These are phyloP conservation scores for Diacarnus erythraeanus DNA, from an alignment of 37 sponge, comb jelly and placozoan genomes.

Conservation along the genomic window DNA sequence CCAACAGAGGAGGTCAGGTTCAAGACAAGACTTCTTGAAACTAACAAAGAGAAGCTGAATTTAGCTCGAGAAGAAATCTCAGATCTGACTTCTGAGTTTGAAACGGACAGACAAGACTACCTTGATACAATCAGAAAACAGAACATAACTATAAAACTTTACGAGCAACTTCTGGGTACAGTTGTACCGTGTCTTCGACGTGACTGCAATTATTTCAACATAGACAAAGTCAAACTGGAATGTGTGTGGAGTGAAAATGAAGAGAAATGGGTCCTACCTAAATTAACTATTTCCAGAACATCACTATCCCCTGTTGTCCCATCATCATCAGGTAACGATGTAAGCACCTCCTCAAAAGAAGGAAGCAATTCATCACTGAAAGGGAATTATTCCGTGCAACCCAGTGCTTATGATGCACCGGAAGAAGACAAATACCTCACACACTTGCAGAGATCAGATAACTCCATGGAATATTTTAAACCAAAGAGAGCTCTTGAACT, in stretches of 20 bases:
- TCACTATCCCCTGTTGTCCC: slow-evolving; percentile 21
- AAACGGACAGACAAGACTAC: slow-evolving; percentile 82
- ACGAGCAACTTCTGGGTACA: slow-evolving; percentile 70
- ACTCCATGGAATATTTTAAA: slow-evolving; percentile 71
- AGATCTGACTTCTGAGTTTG: slow-evolving; percentile 88
- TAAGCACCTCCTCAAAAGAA: background rate
- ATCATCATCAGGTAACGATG: background rate
- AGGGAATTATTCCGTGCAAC: background rate
- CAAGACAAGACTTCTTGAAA: slow-evolving; percentile 56
- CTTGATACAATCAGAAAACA: slow-evolving; percentile 89
- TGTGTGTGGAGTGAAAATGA: slow-evolving; percentile 71
- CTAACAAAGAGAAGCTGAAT: slow-evolving; percentile 25
- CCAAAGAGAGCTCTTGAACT: slow-evolving; percentile 76
- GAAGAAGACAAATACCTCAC: slow-evolving; percentile 31
- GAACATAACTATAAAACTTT: slow-evolving; percentile 50
- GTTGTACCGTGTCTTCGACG: slow-evolving; percentile 76
- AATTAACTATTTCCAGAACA: slow-evolving; percentile 30
- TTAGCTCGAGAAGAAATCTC: slow-evolving; percentile 81
- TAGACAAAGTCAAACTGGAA: slow-evolving; percentile 79
- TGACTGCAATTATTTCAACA: slow-evolving; percentile 97
- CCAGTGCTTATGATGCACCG: background rate
- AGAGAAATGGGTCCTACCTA: slow-evolving; percentile 76
- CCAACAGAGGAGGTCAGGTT: slow-evolving; percentile 71
- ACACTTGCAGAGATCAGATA: slow-evolving; percentile 1
- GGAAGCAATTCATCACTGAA: background rate